Conservation (phyloP, 2,888 invertebrate genomes). For the Eurois occulta region DNA sequence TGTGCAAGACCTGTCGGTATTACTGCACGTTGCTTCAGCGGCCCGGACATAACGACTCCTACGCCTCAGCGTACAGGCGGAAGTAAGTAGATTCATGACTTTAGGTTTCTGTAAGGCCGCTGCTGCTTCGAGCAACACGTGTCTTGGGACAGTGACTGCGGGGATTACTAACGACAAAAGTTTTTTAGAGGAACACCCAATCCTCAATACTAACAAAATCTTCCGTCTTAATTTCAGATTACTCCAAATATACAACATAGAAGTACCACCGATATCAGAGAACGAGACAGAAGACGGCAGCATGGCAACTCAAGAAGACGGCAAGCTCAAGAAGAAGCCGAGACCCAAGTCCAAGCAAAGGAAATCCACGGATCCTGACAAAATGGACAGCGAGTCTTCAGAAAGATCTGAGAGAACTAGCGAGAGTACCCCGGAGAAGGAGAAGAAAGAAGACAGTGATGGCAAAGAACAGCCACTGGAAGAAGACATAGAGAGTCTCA, state of each 20-base stretch:
- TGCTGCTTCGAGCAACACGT: neutral
- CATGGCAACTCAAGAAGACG: slow-evolving; percentile 72
- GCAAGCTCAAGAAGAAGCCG: slow-evolving; percentile 84
- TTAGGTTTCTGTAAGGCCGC: neutral
- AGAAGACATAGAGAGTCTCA: slow-evolving; percentile 88
- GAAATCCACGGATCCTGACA: slow-evolving; percentile 83
- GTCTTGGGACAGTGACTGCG: neutral
- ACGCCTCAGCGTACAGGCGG: slow-evolving; percentile 84
- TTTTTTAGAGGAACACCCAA: neutral
- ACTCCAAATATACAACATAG: slow-evolving; percentile 94
- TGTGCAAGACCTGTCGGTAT: slow-evolving; percentile 95
- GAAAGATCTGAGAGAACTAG: slow-evolving; percentile 83
- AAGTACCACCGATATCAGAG: slow-evolving; percentile 91
- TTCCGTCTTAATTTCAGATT: slow-evolving; percentile 87
- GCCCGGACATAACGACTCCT: slow-evolving; percentile 90
- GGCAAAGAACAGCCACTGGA: slow-evolving; percentile 74
- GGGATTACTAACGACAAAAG: neutral
- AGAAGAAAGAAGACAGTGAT: slow-evolving; percentile 70
- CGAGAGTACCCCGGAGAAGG: slow-evolving; percentile 83
- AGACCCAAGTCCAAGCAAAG: slow-evolving; percentile 84
- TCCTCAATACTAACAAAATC: slow-evolving; percentile 7
- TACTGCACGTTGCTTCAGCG: slow-evolving; percentile 94
- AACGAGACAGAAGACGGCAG: slow-evolving; percentile 83
- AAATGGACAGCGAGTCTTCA: slow-evolving; percentile 80
- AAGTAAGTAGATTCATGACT: slow-evolving; percentile 75